Evolutionary conservation across 1,140 invertebrate species (phyloP).

Genomic region (Pseudomyrmex sp.): DNA sequence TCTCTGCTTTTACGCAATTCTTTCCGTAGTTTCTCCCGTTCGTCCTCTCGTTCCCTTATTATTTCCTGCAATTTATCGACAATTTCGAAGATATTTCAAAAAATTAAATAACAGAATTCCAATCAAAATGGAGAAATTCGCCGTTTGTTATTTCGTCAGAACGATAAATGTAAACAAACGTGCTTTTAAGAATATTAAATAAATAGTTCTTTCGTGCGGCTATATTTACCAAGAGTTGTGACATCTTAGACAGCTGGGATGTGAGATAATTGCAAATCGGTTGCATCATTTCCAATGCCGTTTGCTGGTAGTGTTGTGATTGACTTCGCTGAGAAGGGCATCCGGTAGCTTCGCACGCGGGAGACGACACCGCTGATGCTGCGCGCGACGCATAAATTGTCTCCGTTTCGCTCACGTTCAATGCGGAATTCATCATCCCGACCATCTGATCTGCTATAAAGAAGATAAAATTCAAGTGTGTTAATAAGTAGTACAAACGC

Average conservation of each 20-base stretch:
- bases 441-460: constrained; percentile 85
- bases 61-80: constrained; percentile 86
- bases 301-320: constrained; percentile 76
- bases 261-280: constrained; percentile 84
- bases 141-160: not conserved
- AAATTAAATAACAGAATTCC: not conserved
- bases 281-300: constrained; percentile 82
- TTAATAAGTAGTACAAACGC: not conserved
- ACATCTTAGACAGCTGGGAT: constrained; percentile 85
- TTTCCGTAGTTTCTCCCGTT: constrained; percentile 89
- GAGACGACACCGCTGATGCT: constrained; percentile 57
- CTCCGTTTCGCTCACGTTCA: constrained; percentile 86
- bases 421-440: constrained; percentile 85
- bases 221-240: constrained; percentile 84
- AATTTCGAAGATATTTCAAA: constrained; percentile 18
- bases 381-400: constrained; percentile 80
- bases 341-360: constrained; percentile 76
- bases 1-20: constrained; percentile 90
- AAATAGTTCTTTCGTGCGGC: not conserved
- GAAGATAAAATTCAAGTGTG: constrained; percentile 34
- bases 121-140: not conserved
- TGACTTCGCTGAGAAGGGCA: constrained; percentile 76
- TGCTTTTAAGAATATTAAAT: not conserved
- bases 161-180: not conserved
- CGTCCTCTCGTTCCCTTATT: constrained; percentile 91